Base-by-base conservation (phyloP, 2,113 vertebrate species). In the Mesitornis unicolor region DNA sequence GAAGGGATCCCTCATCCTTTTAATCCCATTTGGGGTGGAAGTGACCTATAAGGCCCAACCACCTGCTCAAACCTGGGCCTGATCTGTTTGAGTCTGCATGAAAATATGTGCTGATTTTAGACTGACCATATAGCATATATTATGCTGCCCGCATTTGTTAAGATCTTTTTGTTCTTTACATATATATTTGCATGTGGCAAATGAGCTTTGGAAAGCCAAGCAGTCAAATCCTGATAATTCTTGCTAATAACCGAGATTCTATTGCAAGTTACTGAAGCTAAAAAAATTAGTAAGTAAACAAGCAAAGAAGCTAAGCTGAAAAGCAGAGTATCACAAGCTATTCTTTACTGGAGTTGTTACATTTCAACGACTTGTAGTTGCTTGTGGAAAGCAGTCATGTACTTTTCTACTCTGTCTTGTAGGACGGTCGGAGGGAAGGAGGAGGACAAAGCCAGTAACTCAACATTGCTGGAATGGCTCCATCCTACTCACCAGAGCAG, bases 221-320 rank as follows among this genome's bases (percentile, higher is more conserved):
- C 60, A 87, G 68, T 47, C 70, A 87, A 95, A 92, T 89, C 69
- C 89, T 89, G 26, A 83, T 95, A 88, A 84, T 89, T 92, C 90
- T 75, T 80, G 63, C 60, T 90, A 84, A 71, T 75, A 87, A 87
- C 61, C 0, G 7, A 75, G 80, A 76, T 91, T 75, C 64, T 77
- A 84, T 29, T 89, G 60, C 64, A 60, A 84, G 74, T 60, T 9
- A 17, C 84, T 61, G 87, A 89, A 68, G 83, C 83, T 74, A 89
- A 56, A 87, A 79, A 28, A 77, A 57, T 57, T 42, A 81, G 59
- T 21, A 22, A 90, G 38, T 77, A 90, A 92, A 94, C 80, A 95
- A 73, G 59, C 28, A 84, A 81, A 84, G 24, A 89, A 38, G 40
- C 87, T 36, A 63, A 54, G 64, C 40, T 84, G 61, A 70, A 89